Percentiles rank a stretch among this genome's conserved stretches.
These are phyloP conservation scores for Lerema accius DNA, from an alignment of 1,140 invertebrate species.

Conservation along the genomic window DNA sequence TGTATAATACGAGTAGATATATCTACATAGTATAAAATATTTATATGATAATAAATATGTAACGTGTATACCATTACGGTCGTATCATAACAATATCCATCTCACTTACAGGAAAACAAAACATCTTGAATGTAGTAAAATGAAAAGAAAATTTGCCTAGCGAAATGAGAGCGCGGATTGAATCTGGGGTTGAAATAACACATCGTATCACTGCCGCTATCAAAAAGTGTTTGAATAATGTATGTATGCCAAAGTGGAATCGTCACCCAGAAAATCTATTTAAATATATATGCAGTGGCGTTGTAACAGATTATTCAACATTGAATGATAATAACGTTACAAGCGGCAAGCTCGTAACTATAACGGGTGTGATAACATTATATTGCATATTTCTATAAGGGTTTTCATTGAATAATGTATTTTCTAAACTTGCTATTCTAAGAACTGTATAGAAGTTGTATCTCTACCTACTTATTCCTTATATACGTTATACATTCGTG, in stretches of 20 bases:
- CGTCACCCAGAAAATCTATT: constrained; percentile 40
- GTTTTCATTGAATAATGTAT: background rate
- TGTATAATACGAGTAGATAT: no score
- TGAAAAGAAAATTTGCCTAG: constrained; percentile 30
- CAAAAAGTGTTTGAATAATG: constrained; percentile 45
- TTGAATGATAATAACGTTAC: constrained; percentile 15
- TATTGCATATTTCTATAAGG: background rate
- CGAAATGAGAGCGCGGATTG: constrained; percentile 32
- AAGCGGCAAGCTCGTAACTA: background rate
- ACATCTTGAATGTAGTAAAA: background rate
- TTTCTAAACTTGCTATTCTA: no score
- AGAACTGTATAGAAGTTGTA: no score
- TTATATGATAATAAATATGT: no score
- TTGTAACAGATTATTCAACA: constrained; percentile 28
- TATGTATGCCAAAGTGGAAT: constrained; percentile 37
- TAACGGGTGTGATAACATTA: background rate
- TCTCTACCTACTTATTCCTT: no score
- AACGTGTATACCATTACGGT: no score
- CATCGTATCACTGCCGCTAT: constrained; percentile 37
- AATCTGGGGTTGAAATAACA: constrained; percentile 39
- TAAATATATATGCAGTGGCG: constrained; percentile 35
- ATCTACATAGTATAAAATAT: no score
- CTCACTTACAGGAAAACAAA: background rate
- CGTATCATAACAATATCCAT: background rate
- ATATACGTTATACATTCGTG: no score